phyloP scores from a whole-genome alignment of 2,113 vertebrate species.

The Hippopotamus amphibius region DNA sequence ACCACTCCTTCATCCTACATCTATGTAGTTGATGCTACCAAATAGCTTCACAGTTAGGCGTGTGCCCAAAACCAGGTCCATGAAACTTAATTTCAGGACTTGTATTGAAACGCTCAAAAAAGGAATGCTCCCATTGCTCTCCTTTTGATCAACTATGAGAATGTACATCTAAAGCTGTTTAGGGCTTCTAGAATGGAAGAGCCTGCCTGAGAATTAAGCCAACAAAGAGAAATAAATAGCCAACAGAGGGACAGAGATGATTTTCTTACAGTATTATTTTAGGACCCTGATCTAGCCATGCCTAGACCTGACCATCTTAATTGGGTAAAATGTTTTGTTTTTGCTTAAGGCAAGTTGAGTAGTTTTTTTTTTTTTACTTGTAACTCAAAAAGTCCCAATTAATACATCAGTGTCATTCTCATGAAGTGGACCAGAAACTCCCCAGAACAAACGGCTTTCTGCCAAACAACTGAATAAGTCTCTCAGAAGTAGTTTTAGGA shows the following conservation, averaged over 20 bases:
- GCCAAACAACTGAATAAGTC: background rate
- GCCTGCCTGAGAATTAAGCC: background rate
- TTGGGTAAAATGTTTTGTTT: background rate
- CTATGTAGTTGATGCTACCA: background rate
- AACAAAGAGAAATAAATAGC: background rate
- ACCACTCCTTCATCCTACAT: background rate
- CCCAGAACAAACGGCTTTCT: background rate
- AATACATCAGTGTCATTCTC: background rate
- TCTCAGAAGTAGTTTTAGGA: background rate
- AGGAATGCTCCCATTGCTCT: background rate
- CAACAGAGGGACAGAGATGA: background rate
- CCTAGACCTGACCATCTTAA: background rate
- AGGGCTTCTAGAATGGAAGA: background rate
- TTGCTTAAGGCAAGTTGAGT: background rate
- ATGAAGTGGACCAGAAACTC: background rate
- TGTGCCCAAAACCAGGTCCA: background rate
- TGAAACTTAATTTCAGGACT: background rate
- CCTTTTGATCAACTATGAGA: background rate
- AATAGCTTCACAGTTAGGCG: background rate
- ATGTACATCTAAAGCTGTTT: background rate
- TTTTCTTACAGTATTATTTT: background rate
- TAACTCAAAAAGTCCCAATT: background rate
- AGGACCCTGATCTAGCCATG: background rate
- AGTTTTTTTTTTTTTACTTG: background rate
- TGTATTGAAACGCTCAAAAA: background rate